These are phyloP conservation scores for Numida meleagris DNA, from an alignment of 2,113 vertebrate genomes.

Conservation along the genomic window DNA sequence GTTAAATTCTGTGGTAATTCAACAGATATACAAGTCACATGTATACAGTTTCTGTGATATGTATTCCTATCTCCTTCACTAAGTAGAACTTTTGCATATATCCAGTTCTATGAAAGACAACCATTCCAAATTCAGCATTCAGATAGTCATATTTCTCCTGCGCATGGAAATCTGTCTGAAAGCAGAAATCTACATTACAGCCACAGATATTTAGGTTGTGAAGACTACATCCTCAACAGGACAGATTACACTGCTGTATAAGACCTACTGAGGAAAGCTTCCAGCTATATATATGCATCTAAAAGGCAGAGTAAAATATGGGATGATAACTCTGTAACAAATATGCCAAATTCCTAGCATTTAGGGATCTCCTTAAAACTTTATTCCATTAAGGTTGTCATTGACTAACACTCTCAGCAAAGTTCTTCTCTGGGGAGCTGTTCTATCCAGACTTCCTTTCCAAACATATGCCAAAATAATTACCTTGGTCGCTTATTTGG, in stretches of 20 bases:
- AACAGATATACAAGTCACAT: background rate
- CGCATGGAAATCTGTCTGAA: background rate
- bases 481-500: conserved; percentile 95
- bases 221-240: background rate
- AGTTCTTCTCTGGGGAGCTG: background rate
- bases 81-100: background rate
- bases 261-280: background rate
- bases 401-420: background rate
- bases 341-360: background rate
- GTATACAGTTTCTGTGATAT: background rate
- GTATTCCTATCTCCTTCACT: background rate
- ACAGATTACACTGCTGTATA: background rate
- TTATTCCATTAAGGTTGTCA: background rate
- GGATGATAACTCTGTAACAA: background rate
- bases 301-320: background rate
- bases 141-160: background rate
- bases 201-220: background rate
- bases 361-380: background rate
- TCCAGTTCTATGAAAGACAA: background rate
- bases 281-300: background rate
- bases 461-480: conserved; percentile 40
- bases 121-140: background rate
- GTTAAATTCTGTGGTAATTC: background rate
- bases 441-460: conserved; percentile 6
- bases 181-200: background rate